phyloP scores from a whole-genome alignment of 1,140 invertebrate species.

The Cheumatopsyche charites region DNA sequence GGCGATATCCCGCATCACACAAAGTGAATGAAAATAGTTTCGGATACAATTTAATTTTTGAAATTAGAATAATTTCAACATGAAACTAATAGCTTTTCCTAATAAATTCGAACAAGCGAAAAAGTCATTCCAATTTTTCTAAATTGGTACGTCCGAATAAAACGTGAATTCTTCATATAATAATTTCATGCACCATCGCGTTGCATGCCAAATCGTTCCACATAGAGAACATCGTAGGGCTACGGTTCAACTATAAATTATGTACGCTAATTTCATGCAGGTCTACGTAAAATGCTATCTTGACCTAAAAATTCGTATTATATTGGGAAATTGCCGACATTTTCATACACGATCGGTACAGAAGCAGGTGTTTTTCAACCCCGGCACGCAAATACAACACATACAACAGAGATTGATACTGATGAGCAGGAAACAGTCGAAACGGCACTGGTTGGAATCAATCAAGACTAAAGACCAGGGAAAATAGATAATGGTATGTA shows the following conservation, averaged over 20 bases:
- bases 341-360: background rate
- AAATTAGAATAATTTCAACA: too few relatives aligned
- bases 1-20: background rate
- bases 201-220: constrained; percentile 20
- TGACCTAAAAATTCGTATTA: constrained; percentile 28
- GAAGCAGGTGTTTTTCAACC: too few relatives aligned
- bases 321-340: constrained; percentile 14
- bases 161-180: background rate
- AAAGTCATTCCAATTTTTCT: background rate
- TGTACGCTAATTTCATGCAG: constrained; percentile 19
- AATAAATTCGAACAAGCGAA: too few relatives aligned
- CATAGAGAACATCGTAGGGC: constrained; percentile 11
- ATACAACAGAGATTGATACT: constrained; percentile 1
- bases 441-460: constrained; percentile 6
- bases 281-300: constrained; percentile 22
- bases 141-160: constrained; percentile 14
- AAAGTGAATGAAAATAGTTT: constrained; percentile 7
- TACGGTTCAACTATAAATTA: constrained; percentile 19
- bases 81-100: too few relatives aligned
- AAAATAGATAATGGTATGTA: constrained; percentile 3
- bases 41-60: background rate
- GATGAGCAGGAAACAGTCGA: constrained; percentile 16
- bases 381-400: background rate
- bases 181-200: constrained; percentile 21
- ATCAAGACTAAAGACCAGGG: constrained; percentile 17